Conservation (phyloP, 2,113 vertebrate genomes). For the Argyrosomus japonicus region DNA sequence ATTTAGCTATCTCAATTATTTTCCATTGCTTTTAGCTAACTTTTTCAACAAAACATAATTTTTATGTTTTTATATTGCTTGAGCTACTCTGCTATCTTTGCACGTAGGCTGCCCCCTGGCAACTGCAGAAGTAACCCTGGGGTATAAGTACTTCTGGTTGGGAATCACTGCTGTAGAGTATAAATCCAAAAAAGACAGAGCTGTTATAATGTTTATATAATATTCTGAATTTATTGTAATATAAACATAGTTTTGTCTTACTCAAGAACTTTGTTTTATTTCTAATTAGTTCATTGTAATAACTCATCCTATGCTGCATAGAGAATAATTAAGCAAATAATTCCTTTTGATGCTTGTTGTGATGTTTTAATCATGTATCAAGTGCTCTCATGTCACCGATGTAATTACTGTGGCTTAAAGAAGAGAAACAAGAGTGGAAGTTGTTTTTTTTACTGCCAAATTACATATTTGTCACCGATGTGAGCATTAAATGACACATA, state of each 20-base stretch:
- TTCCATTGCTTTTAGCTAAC: no score
- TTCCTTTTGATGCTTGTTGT: slow-evolving; percentile 42
- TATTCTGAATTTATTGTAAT: background rate
- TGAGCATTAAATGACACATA: background rate
- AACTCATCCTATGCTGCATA: slow-evolving; percentile 8
- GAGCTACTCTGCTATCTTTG: background rate
- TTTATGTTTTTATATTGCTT: no score
- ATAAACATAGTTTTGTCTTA: background rate
- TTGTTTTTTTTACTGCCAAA: background rate
- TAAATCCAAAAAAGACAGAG: background rate
- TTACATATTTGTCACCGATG: background rate
- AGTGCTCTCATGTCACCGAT: slow-evolving; percentile 9
- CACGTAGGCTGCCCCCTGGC: background rate
- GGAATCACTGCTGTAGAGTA: background rate
- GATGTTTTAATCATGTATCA: slow-evolving; percentile 54
- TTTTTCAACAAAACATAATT: no score
- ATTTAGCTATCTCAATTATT: no score
- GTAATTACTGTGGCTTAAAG: slow-evolving; percentile 1
- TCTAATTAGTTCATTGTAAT: slow-evolving; percentile 8
- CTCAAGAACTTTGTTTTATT: background rate
- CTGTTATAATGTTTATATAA: background rate
- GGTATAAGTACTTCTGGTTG: background rate
- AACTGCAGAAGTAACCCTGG: background rate
- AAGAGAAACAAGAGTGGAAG: background rate
- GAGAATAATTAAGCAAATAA: slow-evolving; percentile 47